phyloP scores from a whole-genome alignment of 2,888 invertebrate genomes.

The Hemicrepidius hirtus region DNA sequence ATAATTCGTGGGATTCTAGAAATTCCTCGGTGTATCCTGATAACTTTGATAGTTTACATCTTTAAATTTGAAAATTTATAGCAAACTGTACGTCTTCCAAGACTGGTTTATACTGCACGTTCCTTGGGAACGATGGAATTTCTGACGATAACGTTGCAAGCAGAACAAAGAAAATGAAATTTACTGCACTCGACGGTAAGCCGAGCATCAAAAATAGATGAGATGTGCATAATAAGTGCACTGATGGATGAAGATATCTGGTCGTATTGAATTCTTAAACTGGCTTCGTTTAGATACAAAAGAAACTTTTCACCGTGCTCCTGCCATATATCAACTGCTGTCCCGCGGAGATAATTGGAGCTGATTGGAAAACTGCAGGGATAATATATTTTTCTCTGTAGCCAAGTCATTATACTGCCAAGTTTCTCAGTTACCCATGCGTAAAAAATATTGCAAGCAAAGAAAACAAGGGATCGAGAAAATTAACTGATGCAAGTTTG shows the following conservation, averaged over 20 bases:
- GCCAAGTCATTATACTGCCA: not conserved
- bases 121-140: conserved; percentile 33
- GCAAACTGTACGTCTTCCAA: conserved; percentile 12
- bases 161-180: conserved; percentile 46
- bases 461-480: too few relatives aligned
- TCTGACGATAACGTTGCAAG: conserved; percentile 43
- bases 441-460: too few relatives aligned
- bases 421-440: not conserved
- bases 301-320: conserved; percentile 20
- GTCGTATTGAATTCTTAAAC: conserved; percentile 46
- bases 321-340: conserved; percentile 31
- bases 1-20: conserved; percentile 12
- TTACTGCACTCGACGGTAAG: conserved; percentile 47
- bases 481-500: too few relatives aligned
- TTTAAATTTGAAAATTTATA: conserved; percentile 44
- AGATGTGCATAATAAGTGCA: conserved; percentile 49
- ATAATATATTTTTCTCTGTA: conserved; percentile 29
- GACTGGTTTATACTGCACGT: conserved; percentile 30
- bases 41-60: conserved; percentile 34
- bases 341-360: conserved; percentile 19
- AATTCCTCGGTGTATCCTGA: conserved; percentile 28
- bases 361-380: conserved; percentile 33
- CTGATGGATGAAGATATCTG: conserved; percentile 49
- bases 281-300: conserved; percentile 41
- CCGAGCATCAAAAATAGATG: conserved; percentile 50